Percentiles rank a stretch among this genome's conserved stretches.
phyloP scores from a whole-genome alignment of 2,797 vertebrate genomes.

The Ambastaia sidthimunki region DNA sequence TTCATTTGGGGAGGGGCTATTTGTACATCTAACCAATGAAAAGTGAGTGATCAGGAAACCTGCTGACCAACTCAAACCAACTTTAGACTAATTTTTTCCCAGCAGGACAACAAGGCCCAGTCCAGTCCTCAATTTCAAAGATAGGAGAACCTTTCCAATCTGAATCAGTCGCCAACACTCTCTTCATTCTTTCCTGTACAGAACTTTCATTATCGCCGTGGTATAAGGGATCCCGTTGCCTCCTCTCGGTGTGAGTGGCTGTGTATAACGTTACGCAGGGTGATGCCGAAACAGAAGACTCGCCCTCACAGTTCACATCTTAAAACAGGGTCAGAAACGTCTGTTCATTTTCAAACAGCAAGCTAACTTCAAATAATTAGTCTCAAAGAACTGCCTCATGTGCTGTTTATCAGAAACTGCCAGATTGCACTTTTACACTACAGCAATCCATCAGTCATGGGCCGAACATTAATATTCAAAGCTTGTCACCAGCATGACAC shows the following conservation, averaged over 20 bases:
- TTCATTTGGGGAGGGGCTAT: not conserved
- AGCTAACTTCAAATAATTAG: conserved; percentile 31
- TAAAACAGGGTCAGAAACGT: conserved; percentile 7
- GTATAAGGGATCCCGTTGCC: not conserved
- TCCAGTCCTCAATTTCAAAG: too few species aligned
- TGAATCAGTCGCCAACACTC: not conserved
- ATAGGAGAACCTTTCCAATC: not conserved
- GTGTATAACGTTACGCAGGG: not conserved
- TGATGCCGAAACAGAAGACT: conserved; percentile 18
- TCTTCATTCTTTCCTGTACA: not conserved
- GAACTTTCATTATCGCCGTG: not conserved
- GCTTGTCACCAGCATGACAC: conserved; percentile 40
- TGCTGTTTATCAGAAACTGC: conserved; percentile 29
- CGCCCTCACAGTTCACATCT: conserved; percentile 8
- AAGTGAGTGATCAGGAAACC: too few species aligned
- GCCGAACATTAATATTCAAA: conserved; percentile 39
- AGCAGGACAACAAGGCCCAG: too few species aligned
- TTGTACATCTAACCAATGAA: too few species aligned
- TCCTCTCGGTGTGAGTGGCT: not conserved
- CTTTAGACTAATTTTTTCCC: too few species aligned
- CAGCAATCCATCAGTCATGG: conserved; percentile 43
- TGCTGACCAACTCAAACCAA: too few species aligned
- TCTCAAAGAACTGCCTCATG: conserved; percentile 21
- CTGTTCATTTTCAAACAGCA: conserved; percentile 27
- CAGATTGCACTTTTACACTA: conserved; percentile 41